Conservation (phyloP, 2,113 vertebrate species). For the Bucco capensis region DNA sequence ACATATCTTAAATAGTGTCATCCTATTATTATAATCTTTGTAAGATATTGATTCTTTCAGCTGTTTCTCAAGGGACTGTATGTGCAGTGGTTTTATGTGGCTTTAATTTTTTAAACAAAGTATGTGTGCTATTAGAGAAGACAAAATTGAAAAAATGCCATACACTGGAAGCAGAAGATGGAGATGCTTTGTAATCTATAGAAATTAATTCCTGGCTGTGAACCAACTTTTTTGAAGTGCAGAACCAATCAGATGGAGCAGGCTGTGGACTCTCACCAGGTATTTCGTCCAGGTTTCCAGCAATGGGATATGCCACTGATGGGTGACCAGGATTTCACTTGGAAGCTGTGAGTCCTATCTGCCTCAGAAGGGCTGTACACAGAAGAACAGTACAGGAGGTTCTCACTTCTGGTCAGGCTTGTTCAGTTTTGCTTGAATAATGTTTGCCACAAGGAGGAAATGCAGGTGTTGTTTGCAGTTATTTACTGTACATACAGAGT, state of each 20-base stretch:
- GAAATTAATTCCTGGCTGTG: not conserved
- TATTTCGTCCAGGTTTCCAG: not conserved
- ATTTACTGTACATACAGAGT: not conserved
- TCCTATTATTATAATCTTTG: not conserved
- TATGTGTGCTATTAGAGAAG: not conserved
- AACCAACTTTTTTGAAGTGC: not conserved
- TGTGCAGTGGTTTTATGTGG: not conserved
- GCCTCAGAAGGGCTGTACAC: not conserved
- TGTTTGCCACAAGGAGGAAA: not conserved
- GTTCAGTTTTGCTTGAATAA: not conserved
- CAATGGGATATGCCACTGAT: not conserved
- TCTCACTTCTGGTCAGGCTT: not conserved
- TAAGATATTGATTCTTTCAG: not conserved
- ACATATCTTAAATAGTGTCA: not conserved
- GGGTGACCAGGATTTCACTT: not conserved
- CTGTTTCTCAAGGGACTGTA: not conserved
- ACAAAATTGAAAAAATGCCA: not conserved
- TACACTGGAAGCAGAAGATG: not conserved
- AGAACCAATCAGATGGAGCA: not conserved
- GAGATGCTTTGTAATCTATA: not conserved
- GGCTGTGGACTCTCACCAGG: not conserved
- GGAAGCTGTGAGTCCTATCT: too few species aligned
- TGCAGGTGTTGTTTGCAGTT: not conserved
- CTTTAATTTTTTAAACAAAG: not conserved
- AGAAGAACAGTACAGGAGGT: accelerated